Conservation (phyloP, 2,113 vertebrate species). For the Sphaerodactylus townsendi region DNA sequence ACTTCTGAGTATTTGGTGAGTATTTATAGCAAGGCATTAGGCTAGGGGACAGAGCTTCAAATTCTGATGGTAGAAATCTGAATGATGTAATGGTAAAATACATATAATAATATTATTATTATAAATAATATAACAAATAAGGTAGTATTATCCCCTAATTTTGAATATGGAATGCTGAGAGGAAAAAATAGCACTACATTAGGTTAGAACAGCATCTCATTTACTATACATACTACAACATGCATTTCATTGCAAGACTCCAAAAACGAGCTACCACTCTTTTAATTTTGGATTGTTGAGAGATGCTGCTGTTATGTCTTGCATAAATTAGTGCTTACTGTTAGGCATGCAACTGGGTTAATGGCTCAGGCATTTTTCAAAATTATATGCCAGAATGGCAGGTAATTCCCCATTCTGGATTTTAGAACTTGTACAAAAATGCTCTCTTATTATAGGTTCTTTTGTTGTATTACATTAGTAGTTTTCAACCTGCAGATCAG, state of each 20-base stretch:
- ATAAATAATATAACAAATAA: background rate
- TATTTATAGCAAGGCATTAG: background rate
- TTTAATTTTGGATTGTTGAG: background rate
- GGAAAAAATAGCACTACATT: background rate
- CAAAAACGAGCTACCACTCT: background rate
- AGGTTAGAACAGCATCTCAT: background rate
- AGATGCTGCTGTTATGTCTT: background rate
- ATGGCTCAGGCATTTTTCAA: slow-evolving; percentile 19
- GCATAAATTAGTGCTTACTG: slow-evolving; percentile 8
- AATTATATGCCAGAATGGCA: slow-evolving; percentile 7
- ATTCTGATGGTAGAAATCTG: background rate
- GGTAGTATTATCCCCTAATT: background rate
- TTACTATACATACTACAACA: background rate
- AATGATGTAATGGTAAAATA: background rate
- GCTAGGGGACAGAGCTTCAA: background rate
- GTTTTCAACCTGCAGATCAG: slow-evolving; percentile 33
- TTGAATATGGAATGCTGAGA: background rate
- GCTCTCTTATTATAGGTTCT: slow-evolving; percentile 9
- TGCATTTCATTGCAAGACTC: background rate
- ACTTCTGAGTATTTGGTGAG: background rate
- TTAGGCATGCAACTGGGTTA: background rate
- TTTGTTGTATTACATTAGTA: slow-evolving; percentile 17
- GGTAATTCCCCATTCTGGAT: background rate
- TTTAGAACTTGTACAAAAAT: slow-evolving; percentile 7
- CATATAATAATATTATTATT: background rate